Base-by-base conservation (phyloP, 2,888 invertebrate species). In the Melanophora roralis region DNA sequence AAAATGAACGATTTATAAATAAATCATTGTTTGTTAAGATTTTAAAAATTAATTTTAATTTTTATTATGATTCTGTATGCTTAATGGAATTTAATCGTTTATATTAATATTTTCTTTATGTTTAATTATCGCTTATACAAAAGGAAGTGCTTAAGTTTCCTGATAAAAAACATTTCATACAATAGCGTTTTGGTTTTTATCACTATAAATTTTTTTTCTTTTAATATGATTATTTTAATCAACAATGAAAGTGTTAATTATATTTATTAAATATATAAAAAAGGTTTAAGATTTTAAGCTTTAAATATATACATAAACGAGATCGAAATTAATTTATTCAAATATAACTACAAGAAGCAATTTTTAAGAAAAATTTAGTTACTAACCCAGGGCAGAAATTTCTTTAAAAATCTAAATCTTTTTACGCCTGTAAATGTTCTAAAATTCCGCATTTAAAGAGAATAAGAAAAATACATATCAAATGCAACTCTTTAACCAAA, bases 51-150 rank as follows among this genome's bases (percentile, higher is more conserved):
- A n/a, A n/a, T n/a, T n/a, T n/a, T n/a, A 43, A 34, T 32, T 53
- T 27, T 40, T 36, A 21, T 45, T 40, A 14, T 53, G 71, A 72
- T 62, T 62, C 45, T 69, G 57, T 64, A 51, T 57, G 49, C 38
- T 49, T 36, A 64, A 77, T 77, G 64, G 69, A 77, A 77, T 71
- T 67, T 75, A 68, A 75, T 68, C 75, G 53, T 55, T 59, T 51
- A 81, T 82, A 74, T 75, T 79, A 49, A 78, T 80, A 62, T 78
- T 72, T 65, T 51, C 57, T 76, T 77, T 67, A 55, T 68, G 59
- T 73, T 65, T 49, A 60, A 64, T 57, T 53, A 74, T 71, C 67
- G 45, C 64, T 81, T 38, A 59, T 21, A 16, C n/a, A 53, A 81
- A 71, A 71, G 64, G 75, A 78, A 81, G 65, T 78, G 49, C 76